These are phyloP conservation scores for Glandiceps talaboti DNA, from an alignment of 53 echinoderm and acorn worm genomes.

Conservation along the genomic window DNA sequence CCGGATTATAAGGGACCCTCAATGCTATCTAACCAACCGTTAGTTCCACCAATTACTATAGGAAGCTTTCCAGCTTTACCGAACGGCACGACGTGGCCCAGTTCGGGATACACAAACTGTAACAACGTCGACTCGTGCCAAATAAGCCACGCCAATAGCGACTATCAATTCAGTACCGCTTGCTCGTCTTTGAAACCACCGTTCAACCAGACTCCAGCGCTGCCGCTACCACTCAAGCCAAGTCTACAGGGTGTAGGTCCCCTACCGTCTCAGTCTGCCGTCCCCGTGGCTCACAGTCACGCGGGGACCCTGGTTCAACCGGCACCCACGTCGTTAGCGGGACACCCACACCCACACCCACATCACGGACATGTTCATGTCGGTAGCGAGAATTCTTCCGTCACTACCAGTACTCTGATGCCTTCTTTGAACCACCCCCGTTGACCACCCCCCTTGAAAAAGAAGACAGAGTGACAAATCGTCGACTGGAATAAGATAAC, in stretches of 20 bases:
- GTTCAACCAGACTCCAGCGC: constrained; percentile 35
- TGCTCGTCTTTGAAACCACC: background rate
- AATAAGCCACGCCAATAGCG: background rate
- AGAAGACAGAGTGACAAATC: too few relatives aligned
- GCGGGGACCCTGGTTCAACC: background rate
- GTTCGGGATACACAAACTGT: background rate
- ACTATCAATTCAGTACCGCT: background rate
- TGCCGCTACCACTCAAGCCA: constrained; percentile 79
- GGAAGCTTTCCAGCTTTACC: constrained; percentile 63
- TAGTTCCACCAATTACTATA: constrained; percentile 32
- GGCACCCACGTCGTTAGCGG: background rate
- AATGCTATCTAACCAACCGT: constrained; percentile 1
- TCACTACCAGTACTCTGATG: background rate
- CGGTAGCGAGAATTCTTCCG: background rate
- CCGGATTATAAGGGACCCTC: constrained; percentile 82
- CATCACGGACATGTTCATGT: background rate
- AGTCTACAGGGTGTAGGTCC: constrained; percentile 41
- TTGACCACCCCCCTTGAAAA: background rate
- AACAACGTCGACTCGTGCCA: background rate
- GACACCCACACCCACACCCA: background rate
- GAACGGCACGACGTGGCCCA: constrained; percentile 35
- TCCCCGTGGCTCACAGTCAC: background rate
- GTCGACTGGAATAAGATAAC: background rate
- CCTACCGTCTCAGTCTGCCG: constrained; percentile 23
- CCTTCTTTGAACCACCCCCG: background rate